Conservation (phyloP, 2,113 vertebrate species). For the Salvelinus sp. region DNA sequence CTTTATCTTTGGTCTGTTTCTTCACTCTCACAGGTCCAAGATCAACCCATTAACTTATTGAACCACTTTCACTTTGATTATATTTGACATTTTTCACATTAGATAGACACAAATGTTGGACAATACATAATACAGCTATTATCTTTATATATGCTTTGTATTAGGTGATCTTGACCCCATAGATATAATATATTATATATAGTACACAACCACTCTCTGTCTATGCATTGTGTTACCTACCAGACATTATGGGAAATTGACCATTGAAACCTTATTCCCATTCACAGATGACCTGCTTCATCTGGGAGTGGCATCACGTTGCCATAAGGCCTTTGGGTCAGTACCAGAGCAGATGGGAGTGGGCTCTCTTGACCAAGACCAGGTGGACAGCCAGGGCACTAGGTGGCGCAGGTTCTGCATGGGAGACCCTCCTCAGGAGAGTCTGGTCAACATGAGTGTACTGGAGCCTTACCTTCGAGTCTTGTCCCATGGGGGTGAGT, state of each 20-base stretch:
- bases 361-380: slow-evolving; percentile 61
- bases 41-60: background rate
- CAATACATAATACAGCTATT: too few relatives aligned
- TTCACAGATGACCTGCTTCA: slow-evolving; percentile 71
- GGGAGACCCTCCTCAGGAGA: slow-evolving; percentile 56
- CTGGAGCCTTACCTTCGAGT: slow-evolving; percentile 77
- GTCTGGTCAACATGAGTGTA: slow-evolving; percentile 74
- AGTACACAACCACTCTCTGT: too few relatives aligned
- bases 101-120: too few relatives aligned
- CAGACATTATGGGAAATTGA: too few relatives aligned
- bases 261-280: background rate
- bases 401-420: slow-evolving; percentile 78
- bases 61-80: too few relatives aligned
- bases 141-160: too few relatives aligned
- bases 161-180: too few relatives aligned
- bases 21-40: background rate
- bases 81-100: too few relatives aligned
- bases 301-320: slow-evolving; percentile 37
- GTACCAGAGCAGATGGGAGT: slow-evolving; percentile 39
- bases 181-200: too few relatives aligned
- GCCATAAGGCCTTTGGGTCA: background rate
- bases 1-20: too few relatives aligned
- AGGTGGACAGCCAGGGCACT: slow-evolving; percentile 69
- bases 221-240: too few relatives aligned
- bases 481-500: slow-evolving; percentile 80